phyloP scores from a whole-genome alignment of 1,140 invertebrate species.

The Lasaia peninsularis region DNA sequence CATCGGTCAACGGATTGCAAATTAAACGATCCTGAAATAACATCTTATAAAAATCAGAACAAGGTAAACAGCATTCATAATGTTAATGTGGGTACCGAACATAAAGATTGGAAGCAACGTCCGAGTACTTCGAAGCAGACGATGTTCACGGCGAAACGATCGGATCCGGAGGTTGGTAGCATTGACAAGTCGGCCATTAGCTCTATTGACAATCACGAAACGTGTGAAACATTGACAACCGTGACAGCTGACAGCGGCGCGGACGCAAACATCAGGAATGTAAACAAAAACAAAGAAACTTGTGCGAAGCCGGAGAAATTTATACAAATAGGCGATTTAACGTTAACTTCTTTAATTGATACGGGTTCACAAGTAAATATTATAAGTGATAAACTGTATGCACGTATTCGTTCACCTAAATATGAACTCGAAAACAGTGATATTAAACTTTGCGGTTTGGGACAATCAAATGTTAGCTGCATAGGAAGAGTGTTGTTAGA shows the following conservation, averaged over 20 bases:
- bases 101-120: background rate
- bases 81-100: background rate
- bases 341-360: constrained; percentile 13
- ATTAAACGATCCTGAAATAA: no score
- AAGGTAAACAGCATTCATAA: background rate
- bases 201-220: no score
- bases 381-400: constrained; percentile 1
- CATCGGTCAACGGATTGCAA: background rate
- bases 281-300: constrained; percentile 11
- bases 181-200: background rate
- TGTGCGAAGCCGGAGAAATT: constrained; percentile 14
- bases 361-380: constrained; percentile 19
- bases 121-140: no score
- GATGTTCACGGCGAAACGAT: background rate
- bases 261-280: background rate
- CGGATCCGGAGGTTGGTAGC: background rate
- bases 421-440: background rate
- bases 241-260: background rate
- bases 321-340: background rate
- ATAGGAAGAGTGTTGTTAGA: background rate
- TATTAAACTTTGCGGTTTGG: constrained; percentile 1
- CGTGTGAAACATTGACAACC: background rate
- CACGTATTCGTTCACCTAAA: background rate
- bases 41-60: background rate
- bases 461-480: background rate